Evolutionary conservation across 2,113 vertebrate species (phyloP).

Genomic region (Syngnathus scovelli): DNA sequence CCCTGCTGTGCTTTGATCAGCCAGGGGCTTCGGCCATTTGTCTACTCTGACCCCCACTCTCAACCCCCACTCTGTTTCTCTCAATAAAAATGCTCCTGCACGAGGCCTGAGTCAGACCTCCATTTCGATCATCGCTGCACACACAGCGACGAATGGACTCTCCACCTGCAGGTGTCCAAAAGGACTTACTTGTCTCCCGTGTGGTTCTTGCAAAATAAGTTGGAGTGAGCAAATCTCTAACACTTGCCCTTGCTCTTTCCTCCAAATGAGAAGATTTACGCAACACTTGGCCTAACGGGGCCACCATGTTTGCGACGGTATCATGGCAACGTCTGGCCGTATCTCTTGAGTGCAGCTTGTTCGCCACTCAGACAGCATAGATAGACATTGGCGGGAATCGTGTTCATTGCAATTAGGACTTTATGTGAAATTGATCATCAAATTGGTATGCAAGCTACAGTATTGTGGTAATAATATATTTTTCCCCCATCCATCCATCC

Average conservation of each 20-base stretch:
- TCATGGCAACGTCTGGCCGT: neutral
- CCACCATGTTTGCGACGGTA: conserved; percentile 22
- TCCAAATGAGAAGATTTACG: conserved; percentile 48
- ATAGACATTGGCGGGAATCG: neutral
- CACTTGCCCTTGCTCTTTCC: conserved; percentile 69
- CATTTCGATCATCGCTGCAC: too few relatives aligned
- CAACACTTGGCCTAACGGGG: conserved; percentile 12
- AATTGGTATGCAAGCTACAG: neutral
- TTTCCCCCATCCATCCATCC: neutral
- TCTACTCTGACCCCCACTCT: too few relatives aligned
- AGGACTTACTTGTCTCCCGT: too few relatives aligned
- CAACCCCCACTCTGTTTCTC: too few relatives aligned
- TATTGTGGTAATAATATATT: neutral
- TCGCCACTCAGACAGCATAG: neutral
- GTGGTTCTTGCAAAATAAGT: too few relatives aligned
- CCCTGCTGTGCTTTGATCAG: too few relatives aligned
- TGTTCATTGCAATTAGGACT: neutral
- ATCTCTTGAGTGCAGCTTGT: neutral
- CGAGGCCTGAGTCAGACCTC: too few relatives aligned
- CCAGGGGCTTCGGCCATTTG: too few relatives aligned
- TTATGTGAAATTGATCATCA: neutral
- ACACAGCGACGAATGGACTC: too few relatives aligned
- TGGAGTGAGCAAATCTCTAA: too few relatives aligned
- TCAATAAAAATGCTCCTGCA: too few relatives aligned
- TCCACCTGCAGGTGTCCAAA: too few relatives aligned